Evolutionary conservation across 1,140 invertebrate species (phyloP).

Genomic region (Drosophila bocki): DNA sequence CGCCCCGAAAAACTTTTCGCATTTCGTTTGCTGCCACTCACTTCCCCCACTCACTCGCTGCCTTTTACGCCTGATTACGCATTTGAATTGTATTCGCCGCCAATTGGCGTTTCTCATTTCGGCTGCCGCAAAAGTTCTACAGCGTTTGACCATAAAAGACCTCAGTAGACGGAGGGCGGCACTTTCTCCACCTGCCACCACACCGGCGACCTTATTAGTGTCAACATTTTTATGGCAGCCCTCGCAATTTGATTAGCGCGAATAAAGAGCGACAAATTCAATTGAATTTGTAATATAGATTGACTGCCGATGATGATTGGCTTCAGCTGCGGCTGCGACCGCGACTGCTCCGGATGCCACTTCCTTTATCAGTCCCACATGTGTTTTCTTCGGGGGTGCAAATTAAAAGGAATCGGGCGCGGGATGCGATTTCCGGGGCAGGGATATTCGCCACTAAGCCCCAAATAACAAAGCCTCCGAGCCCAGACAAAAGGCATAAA

Average conservation of each 20-base stretch:
- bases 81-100: conserved; percentile 75
- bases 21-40: conserved; percentile 65
- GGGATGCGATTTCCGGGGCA: not conserved
- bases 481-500: conserved; percentile 72
- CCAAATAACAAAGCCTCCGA: conserved; percentile 72
- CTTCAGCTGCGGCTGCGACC: conserved; percentile 36
- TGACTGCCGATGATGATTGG: conserved; percentile 71
- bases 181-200: conserved; percentile 22
- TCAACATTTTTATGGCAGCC: conserved; percentile 57
- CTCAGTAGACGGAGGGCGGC: not conserved
- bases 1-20: conserved; percentile 74
- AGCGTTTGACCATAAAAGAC: conserved; percentile 22
- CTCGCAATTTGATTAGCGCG: conserved; percentile 65
- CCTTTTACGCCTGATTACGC: conserved; percentile 75
- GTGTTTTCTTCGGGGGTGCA: conserved; percentile 35
- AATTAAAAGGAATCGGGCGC: conserved; percentile 63
- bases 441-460: conserved; percentile 68
- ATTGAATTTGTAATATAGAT: conserved; percentile 72
- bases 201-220: conserved; percentile 43
- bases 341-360: conserved; percentile 1
- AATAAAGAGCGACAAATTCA: conserved; percentile 75
- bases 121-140: not conserved
- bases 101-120: conserved; percentile 8
- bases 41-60: not conserved
- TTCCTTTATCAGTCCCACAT: conserved; percentile 48